Percentiles rank a stretch among this genome's conserved stretches.
phyloP scores from a whole-genome alignment of 1,140 invertebrate genomes.

The Oedothorax gibbosus region DNA sequence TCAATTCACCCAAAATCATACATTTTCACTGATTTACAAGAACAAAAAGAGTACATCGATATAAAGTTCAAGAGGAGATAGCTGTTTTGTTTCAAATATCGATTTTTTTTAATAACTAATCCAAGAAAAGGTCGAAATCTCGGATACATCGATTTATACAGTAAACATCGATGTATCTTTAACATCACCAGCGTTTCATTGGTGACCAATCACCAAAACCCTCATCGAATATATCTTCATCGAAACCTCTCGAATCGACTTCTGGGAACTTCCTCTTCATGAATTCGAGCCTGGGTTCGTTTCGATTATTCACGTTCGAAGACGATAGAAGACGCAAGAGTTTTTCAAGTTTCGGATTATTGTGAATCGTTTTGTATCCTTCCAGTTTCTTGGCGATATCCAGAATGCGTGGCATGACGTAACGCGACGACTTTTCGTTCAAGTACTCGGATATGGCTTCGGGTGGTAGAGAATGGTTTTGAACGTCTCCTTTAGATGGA shows the following conservation, averaged over 20 bases:
- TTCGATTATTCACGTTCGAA: background rate
- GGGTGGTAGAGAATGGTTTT: conserved; percentile 23
- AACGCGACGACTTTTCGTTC: conserved; percentile 15
- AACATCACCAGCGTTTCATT: conserved; percentile 65
- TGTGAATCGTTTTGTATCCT: background rate
- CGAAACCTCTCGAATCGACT: conserved; percentile 70
- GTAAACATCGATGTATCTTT: background rate
- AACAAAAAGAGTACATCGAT: conserved; percentile 5
- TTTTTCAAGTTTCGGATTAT: conserved; percentile 12
- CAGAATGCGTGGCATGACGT: conserved; percentile 3
- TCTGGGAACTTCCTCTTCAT: conserved; percentile 65
- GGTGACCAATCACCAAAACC: conserved; percentile 72
- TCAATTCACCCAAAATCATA: conserved; percentile 11
- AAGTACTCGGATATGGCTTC: background rate
- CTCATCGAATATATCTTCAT: conserved; percentile 70
- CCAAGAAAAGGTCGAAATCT: background rate
- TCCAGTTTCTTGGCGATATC: conserved; percentile 18
- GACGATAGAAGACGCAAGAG: background rate
- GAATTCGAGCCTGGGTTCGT: background rate
- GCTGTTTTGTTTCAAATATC: conserved; percentile 11
- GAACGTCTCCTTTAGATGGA: conserved; percentile 42
- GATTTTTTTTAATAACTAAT: background rate
- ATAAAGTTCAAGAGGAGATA: conserved; percentile 15
- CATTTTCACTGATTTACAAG: background rate
- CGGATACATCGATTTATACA: background rate